Conservation (phyloP, 2,888 invertebrate species). For the Cenopis cana region DNA sequence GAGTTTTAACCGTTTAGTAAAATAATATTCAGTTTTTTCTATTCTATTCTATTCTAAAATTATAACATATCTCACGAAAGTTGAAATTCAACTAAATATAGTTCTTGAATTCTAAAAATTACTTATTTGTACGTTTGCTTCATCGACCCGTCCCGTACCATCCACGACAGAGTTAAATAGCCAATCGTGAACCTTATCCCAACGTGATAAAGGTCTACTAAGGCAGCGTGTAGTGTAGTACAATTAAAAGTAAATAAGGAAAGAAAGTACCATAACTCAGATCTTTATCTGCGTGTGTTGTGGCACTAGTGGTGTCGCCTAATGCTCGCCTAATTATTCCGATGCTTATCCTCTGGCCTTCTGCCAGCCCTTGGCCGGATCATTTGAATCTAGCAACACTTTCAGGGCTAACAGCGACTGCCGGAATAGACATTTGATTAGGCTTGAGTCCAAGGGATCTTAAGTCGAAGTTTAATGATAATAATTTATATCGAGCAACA, state of each 20-base stretch:
- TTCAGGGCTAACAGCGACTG: too few species aligned
- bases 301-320: not conserved
- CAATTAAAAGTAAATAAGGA: not conserved
- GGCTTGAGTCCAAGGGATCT: too few species aligned
- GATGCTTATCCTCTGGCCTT: conserved; percentile 12
- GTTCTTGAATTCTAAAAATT: not conserved
- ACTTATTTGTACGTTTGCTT: not conserved
- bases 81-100: too few species aligned
- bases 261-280: not conserved
- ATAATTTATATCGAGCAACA: too few species aligned
- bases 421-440: too few species aligned
- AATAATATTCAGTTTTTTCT: too few species aligned
- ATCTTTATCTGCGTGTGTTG: conserved; percentile 6
- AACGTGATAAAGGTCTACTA: not conserved
- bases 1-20: too few species aligned
- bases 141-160: not conserved
- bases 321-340: conserved; percentile 19
- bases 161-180: not conserved
- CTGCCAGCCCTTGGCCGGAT: not conserved
- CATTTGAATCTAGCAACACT: not conserved
- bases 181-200: not conserved
- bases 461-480: too few species aligned
- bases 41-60: too few species aligned
- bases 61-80: too few species aligned
- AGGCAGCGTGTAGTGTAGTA: not conserved